phyloP scores from a whole-genome alignment of 1,140 invertebrate species.

The Chironomus striatipennis region DNA sequence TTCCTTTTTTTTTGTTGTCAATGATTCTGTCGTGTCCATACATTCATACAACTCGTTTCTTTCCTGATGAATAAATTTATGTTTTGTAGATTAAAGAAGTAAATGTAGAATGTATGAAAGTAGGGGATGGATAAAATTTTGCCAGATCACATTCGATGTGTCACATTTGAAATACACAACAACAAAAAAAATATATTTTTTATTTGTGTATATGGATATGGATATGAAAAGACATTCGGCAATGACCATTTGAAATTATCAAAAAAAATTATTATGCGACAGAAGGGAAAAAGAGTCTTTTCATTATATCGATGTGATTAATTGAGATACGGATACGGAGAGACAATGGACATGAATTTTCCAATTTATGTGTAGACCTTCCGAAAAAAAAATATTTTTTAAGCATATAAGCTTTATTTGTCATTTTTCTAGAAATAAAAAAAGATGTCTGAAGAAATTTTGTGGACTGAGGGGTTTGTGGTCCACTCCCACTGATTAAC shows the following conservation, averaged over 20 bases:
- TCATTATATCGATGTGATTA: conserved; percentile 22
- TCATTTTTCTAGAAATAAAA: background rate
- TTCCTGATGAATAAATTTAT: conserved; percentile 14
- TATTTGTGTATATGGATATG: background rate
- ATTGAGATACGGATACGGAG: conserved; percentile 20
- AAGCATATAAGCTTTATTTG: background rate
- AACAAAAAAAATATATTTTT: background rate
- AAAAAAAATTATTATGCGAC: background rate
- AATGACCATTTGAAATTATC: conserved; percentile 5
- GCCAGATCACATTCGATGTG: no score
- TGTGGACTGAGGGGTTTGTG: no score
- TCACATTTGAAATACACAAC: background rate
- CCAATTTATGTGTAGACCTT: background rate
- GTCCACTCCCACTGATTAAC: background rate
- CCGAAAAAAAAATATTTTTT: background rate
- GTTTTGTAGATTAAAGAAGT: conserved; percentile 9
- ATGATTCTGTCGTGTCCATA: conserved; percentile 1
- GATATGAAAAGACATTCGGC: background rate
- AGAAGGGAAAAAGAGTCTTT: background rate
- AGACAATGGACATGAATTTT: conserved; percentile 7
- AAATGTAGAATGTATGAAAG: no score
- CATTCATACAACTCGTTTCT: background rate
- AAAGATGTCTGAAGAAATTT: background rate
- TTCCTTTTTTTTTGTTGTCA: background rate
- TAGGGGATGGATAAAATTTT: no score